These are phyloP conservation scores for Lerista edwardsae DNA, from an alignment of 2,797 vertebrate species.

Conservation along the genomic window DNA sequence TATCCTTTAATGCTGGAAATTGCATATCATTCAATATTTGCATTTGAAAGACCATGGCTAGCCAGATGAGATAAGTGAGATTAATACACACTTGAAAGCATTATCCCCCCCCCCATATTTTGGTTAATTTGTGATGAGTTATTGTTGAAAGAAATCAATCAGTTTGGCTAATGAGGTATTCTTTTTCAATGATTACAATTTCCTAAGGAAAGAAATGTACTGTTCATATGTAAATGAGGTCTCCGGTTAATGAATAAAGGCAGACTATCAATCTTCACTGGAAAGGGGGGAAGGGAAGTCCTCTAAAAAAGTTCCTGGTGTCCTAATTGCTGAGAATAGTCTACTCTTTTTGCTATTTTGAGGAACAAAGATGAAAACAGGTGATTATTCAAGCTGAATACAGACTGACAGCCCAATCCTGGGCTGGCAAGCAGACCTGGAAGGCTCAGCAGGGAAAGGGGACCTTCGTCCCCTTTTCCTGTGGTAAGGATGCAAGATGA, in stretches of 20 bases:
- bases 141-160: slow-evolving; percentile 48
- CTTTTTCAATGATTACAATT: slow-evolving; percentile 55
- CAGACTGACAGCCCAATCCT: no score
- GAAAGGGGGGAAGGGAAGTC: slow-evolving; percentile 7
- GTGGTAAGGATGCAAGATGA: no score
- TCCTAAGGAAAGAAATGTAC: slow-evolving; percentile 42
- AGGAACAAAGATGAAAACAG: not conserved
- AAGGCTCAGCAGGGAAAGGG: no score
- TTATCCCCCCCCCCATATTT: slow-evolving; percentile 52
- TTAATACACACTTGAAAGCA: slow-evolving; percentile 36
- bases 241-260: slow-evolving; percentile 42
- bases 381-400: slow-evolving; percentile 1
- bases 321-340: slow-evolving; percentile 21
- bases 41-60: slow-evolving; percentile 43
- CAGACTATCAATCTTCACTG: slow-evolving; percentile 48
- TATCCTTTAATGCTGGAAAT: slow-evolving; percentile 9
- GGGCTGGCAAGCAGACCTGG: no score
- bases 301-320: not conserved
- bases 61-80: slow-evolving; percentile 27
- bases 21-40: slow-evolving; percentile 12
- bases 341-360: not conserved
- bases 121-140: slow-evolving; percentile 48
- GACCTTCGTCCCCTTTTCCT: no score
- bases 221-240: slow-evolving; percentile 58
- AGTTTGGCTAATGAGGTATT: slow-evolving; percentile 59